Evolutionary conservation across 2,113 vertebrate genomes (phyloP), one percentile per base, ranked within the genome.

Genomic region (Xiphophorus maculatus): DNA sequence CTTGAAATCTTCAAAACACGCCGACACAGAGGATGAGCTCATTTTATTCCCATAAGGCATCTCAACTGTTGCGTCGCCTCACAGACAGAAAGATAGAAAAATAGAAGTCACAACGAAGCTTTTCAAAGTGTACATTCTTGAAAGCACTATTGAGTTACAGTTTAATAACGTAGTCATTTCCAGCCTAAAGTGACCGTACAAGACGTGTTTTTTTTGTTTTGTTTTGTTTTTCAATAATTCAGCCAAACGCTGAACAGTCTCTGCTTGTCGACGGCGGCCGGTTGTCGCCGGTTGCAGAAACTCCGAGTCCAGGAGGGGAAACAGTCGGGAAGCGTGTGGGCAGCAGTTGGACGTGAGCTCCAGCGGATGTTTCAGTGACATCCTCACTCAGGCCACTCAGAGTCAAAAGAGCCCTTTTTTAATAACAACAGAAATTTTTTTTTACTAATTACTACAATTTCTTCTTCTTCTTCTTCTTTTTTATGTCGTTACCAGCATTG

Each of bases 381-480:
- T 89, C 69, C 80, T 80, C 84, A 74, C 77, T 76, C 89, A 83
- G 89, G 83, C 84, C 77, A 30, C 66, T 63, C 85, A 27, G 35
- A 87, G 81, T 84, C 74, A 75, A 64, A 88, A 89, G 83, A 93
- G 92, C 91, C 90, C 90, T 93, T 92, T 75, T 79, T 91, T 74
- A 37, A 37, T 0, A 8, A 33, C 1, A 35, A 35, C 1, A 35
- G 8, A 9, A 10, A 35, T 35, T 33, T 33, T 33, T 63, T 27
- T 76, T 81, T 66, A 83, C 85, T 75, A 73, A 67, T 33, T 19
- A 77, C 74, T 82, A 74, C 73, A 65, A 33, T 5, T 61, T 60
- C n/a, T 30, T 68, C 5, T 61, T 60, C n/a, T 30, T 68, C 70
- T 58, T 15, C 64, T 66, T 33, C 33, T 61, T 73, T 29, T 75